Base-by-base conservation (phyloP, 1,140 invertebrate genomes). In the Drosophila virilis region DNA sequence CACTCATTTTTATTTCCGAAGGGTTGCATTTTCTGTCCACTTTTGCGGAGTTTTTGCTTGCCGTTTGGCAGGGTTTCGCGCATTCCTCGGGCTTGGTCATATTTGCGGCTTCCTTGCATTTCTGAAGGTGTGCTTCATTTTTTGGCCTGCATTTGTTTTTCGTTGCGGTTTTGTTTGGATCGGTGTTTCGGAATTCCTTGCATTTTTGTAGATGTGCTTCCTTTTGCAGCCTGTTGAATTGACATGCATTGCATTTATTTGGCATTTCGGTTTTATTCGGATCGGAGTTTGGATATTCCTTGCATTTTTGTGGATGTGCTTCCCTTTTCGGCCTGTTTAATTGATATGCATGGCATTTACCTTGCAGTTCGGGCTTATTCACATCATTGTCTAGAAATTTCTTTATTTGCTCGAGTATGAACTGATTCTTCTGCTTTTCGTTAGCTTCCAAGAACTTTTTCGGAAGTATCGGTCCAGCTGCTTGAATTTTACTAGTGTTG, bases 381-480 rank as follows among this genome's bases (percentile, higher is more conserved):
- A 4, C 6, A 2, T 42, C 40, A 6, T 5, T 5, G 22, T 50
- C 12, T 12, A 33, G 12, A 28, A 8, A n/a, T 8, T 32, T 9
- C 5, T 12, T 50, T 8, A 8, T 7, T 12, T 3, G 22, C 0
- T 32, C 6, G 12, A 32, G 1, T 32, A 9, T 28, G 6, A n/a
- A 35, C 28, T 37, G 32, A 6, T 60, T 51, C 4, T 52, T 57
- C 32, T 57, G 33, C 9, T 48, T 66, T 15, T n/a, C 22, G 9
- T 15, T 15, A 8, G 28, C 13, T 40, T 64, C 37, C 9, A 22
- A 5, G n/a, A 15, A 37, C 4, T 40, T 62, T 10, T 10, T 40
- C 13, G 35, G 40, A 2, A 46, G 28, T 9, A 54, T 28, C 6
- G 43, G 15, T 10, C 38, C 22, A 8, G 37, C 40, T 32, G n/a